These are phyloP conservation scores for Grammomys surdaster DNA, from an alignment of 2,113 vertebrate genomes.

Conservation along the genomic window DNA sequence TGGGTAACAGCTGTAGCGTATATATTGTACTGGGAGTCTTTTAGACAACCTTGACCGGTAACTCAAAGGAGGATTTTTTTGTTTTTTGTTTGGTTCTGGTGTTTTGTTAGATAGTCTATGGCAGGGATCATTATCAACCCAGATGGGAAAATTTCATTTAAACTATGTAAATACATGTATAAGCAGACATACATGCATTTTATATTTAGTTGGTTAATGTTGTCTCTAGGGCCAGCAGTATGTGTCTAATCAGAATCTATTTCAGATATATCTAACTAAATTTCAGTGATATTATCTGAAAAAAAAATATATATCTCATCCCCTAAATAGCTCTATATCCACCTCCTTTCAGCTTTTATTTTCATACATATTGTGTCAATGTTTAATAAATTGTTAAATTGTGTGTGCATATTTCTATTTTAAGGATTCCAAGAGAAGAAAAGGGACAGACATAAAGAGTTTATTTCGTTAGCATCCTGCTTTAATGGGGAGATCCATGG, in stretches of 20 bases:
- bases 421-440: neutral
- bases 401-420: neutral
- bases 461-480: neutral
- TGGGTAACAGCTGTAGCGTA: neutral
- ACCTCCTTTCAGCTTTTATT: neutral
- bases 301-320: too few relatives aligned
- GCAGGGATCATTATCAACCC: neutral
- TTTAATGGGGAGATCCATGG: neutral
- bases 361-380: neutral
- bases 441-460: neutral
- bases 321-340: neutral
- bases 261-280: neutral
- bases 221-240: neutral
- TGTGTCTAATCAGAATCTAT: neutral
- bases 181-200: neutral
- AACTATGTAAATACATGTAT: neutral
- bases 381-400: neutral
- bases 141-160: neutral
- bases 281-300: neutral
- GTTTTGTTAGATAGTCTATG: neutral
- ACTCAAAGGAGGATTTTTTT: neutral
- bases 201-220: constrained; percentile 9
- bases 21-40: neutral
- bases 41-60: neutral
- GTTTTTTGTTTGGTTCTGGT: neutral